Percentiles rank a stretch among this genome's conserved stretches.
Evolutionary conservation across 2,113 vertebrate genomes (phyloP).

Genomic region (Pteropus alecto): DNA sequence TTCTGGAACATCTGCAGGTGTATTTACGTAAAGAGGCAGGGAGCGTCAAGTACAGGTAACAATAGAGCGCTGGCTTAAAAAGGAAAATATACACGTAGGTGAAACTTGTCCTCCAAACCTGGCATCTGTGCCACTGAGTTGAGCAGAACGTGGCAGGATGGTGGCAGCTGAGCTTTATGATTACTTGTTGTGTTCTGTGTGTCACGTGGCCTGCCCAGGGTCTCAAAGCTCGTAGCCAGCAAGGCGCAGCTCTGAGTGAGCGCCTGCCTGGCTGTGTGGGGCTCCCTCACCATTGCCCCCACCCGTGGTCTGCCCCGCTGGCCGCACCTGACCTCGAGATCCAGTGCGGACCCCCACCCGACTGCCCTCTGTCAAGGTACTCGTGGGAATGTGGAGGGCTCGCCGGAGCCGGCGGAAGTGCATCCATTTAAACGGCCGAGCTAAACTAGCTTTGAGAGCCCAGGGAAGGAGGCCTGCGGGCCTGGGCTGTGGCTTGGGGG

Average conservation of each 20-base stretch:
- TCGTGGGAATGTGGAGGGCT: neutral
- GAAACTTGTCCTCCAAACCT: neutral
- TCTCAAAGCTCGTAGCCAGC: neutral
- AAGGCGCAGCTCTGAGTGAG: neutral
- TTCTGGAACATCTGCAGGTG: neutral
- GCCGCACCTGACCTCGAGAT: neutral
- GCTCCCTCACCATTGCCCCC: neutral
- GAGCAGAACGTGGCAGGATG: neutral
- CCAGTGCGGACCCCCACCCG: neutral
- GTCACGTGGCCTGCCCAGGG: no score
- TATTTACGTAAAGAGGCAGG: neutral
- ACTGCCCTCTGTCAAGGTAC: neutral
- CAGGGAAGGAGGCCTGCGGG: constrained; percentile 35
- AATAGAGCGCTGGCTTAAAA: neutral
- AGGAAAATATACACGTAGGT: neutral
- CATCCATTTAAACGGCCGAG: constrained; percentile 74
- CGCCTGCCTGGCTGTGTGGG: fast-evolving
- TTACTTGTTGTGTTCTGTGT: no score
- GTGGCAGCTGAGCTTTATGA: no score
- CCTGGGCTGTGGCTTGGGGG: neutral
- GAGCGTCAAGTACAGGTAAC: fast-evolving
- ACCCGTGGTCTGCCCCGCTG: neutral
- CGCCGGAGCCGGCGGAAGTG: constrained; percentile 48
- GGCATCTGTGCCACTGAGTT: fast-evolving
- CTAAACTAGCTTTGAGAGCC: constrained; percentile 79